These are phyloP conservation scores for Mesoligia furuncula DNA, from an alignment of 2,888 invertebrate genomes.

Conservation along the genomic window DNA sequence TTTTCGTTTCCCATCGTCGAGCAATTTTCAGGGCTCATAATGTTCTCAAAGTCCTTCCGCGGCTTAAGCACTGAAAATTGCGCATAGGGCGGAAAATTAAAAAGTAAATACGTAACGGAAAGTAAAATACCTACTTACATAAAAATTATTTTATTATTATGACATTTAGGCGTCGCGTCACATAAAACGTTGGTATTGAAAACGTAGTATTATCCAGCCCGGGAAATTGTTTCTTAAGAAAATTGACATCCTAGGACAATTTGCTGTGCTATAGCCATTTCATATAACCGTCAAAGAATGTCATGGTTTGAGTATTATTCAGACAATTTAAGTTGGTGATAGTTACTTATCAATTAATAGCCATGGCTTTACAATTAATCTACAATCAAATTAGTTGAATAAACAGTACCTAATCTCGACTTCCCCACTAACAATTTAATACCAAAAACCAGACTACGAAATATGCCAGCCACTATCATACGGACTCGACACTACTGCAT, in stretches of 20 bases:
- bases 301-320: neutral
- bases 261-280: neutral
- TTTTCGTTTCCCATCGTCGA: constrained; percentile 42
- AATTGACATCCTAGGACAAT: neutral
- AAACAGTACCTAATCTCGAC: neutral
- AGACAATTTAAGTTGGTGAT: neutral
- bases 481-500: constrained; percentile 41
- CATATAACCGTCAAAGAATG: no score
- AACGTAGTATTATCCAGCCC: neutral
- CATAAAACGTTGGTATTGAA: neutral
- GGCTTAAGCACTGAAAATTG: constrained; percentile 51
- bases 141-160: neutral
- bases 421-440: neutral
- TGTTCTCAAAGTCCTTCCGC: constrained; percentile 44
- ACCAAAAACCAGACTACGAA: neutral
- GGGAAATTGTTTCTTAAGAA: no score
- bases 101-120: constrained; percentile 43
- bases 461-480: constrained; percentile 15
- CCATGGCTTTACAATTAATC: neutral
- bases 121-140: constrained; percentile 2
- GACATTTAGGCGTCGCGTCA: neutral
- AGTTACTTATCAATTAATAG: neutral
- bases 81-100: constrained; percentile 38
- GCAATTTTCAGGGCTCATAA: constrained; percentile 36
- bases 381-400: neutral